Base-by-base conservation (phyloP, 2,888 invertebrate genomes). In the Marasmarcha lunaedactyla region DNA sequence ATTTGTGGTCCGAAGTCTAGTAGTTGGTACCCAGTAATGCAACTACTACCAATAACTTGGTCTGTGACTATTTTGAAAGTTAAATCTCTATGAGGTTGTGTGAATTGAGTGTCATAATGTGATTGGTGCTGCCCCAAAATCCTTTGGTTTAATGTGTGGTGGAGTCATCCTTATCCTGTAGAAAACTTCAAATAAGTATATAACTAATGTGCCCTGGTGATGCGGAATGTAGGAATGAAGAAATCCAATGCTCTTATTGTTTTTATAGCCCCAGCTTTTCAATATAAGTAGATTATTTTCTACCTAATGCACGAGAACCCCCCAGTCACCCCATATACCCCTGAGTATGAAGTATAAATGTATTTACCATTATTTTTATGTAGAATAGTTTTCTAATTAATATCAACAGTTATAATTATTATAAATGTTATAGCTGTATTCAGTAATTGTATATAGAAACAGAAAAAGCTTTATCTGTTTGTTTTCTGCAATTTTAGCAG, bases 61-160 rank as follows among this genome's bases (percentile, higher is more conserved):
- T n/a, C n/a, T 7, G 20, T 20, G 7, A 20, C 20, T 20, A 20
- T 20, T 20, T 7, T 20, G 20, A 20, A 3, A 3, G 7, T 20
- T 3, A 20, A 20, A 20, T 20, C 57, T 73, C 69, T 73, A 74
- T 73, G 79, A 77, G 78, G 76, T 71, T 65, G 71, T 59, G 71
- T 70, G 68, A 62, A 51, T 48, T 55, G 49, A 46, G 71, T 67
- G 73, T 70, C 71, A 64, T 64, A 62, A 71, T 78, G 74, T 79
- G 77, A 81, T 76, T 81, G 81, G 81, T 83, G 83, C 83, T 83
- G 83, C 83, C 83, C 83, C 72, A 66, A 60, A 62, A 49, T 61
- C 66, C 71, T 59, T 56, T 57, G 59, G 54, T 54, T 47, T 41
- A 20, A 20, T 54, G 70, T 74, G 71, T 76, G 63, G 63, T 68